Percentiles rank a stretch among this genome's conserved stretches.
Evolutionary conservation across 92 coral and sea anemone genomes (phyloP).

Genomic region (Bergia sp.): DNA sequence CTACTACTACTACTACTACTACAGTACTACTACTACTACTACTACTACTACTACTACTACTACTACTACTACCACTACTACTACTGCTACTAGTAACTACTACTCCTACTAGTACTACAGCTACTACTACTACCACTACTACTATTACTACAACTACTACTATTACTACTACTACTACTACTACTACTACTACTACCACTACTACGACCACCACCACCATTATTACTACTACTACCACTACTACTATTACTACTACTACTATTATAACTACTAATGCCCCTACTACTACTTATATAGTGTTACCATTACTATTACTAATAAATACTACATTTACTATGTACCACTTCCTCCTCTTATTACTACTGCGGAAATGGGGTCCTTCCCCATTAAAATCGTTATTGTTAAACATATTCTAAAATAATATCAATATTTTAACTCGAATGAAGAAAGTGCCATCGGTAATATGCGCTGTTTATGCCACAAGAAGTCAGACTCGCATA

Average conservation of each 20-base stretch:
- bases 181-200: slow-evolving; percentile 32
- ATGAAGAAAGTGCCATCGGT: too few relatives aligned
- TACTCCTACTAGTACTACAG: slow-evolving; percentile 19
- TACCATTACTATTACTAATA: background rate
- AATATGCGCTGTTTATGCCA: too few relatives aligned
- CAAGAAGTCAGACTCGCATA: too few relatives aligned
- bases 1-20: slow-evolving; percentile 3
- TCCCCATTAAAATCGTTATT: too few relatives aligned
- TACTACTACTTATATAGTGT: slow-evolving; percentile 8
- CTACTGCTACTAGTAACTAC: slow-evolving; percentile 7
- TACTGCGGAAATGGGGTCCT: too few relatives aligned
- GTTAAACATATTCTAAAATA: too few relatives aligned
- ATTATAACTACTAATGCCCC: slow-evolving; percentile 7
- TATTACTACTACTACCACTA: slow-evolving; percentile 19
- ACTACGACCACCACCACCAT: slow-evolving; percentile 9
- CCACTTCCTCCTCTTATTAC: too few relatives aligned
- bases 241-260: slow-evolving; percentile 25
- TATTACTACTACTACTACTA: slow-evolving; percentile 21
- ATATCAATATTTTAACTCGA: too few relatives aligned
- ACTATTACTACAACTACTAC: slow-evolving; percentile 12
- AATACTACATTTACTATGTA: background rate
- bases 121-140: slow-evolving; percentile 31
- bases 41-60: slow-evolving; percentile 14
- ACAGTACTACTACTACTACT: slow-evolving; percentile 27
- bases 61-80: slow-evolving; percentile 17